Conservation (phyloP, 2,113 vertebrate species). For the Hylia prasina region DNA sequence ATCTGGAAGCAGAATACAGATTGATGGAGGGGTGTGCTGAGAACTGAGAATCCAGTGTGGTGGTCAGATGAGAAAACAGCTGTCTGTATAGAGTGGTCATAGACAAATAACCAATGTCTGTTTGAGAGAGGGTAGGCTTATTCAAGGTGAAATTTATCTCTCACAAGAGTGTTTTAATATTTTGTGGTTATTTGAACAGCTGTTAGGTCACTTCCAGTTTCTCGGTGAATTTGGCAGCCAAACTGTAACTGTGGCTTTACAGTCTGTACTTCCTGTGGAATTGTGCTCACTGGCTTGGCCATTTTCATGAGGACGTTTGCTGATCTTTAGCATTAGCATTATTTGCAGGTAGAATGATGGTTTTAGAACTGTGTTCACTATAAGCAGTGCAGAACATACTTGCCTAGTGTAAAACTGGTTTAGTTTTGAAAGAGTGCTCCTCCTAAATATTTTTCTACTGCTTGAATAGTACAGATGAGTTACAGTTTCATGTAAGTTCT, state of each 20-base stretch:
- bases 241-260: slow-evolving; percentile 40
- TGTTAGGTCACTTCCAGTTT: slow-evolving; percentile 69
- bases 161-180: slow-evolving; percentile 63
- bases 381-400: neutral
- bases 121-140: slow-evolving; percentile 42
- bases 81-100: slow-evolving; percentile 49
- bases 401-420: neutral
- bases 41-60: slow-evolving; percentile 24
- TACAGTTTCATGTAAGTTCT: neutral
- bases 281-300: slow-evolving; percentile 8
- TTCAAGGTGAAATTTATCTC: slow-evolving; percentile 64
- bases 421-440: neutral
- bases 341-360: neutral
- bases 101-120: slow-evolving; percentile 58
- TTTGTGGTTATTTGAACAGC: slow-evolving; percentile 74
- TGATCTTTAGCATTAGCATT: neutral
- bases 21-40: slow-evolving; percentile 24
- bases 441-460: neutral
- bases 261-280: neutral
- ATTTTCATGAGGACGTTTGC: neutral
- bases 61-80: slow-evolving; percentile 58
- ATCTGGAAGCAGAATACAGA: slow-evolving; percentile 16
- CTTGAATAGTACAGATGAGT: neutral
- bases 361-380: neutral
- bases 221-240: slow-evolving; percentile 59